Evolutionary conservation across 2,888 invertebrate genomes (phyloP), one percentile per base, ranked within the genome.

Genomic region (Belgica antarctica): DNA sequence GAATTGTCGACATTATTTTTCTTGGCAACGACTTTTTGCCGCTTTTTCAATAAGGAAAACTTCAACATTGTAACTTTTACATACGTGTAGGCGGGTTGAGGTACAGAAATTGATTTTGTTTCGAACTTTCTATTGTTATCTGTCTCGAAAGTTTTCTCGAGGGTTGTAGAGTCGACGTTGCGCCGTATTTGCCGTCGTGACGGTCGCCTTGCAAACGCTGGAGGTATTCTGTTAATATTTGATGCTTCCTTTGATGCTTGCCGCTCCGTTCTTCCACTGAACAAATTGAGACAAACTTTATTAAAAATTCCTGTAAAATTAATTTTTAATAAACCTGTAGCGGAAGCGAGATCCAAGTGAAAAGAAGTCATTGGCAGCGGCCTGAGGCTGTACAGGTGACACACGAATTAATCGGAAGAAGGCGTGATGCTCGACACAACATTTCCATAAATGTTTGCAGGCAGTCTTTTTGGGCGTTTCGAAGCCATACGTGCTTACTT

Each of bases 401-500:
- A 89, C 87, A 78, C 91, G 90, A 78, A 93, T 92, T 75, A 94
- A 83, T 72, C 93, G 85, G 83, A 94, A 94, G 83, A 94, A 94
- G 36, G 94, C 90, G 82, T 96, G 96, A 79, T 96, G 96, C 79
- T 96, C 96, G 69, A 94, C 88, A 80, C 95, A 95, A 81, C 96
- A 96, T 75, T 92, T 90, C 94, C 96, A 96, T 74, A 97, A 84
- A 82, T 96, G 96, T 76, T 96, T 93, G 79, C 96, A 96, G 15
- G 95, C 95, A 24, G 92, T 85, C 75, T 94, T 89, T 71, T 93
- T 92, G 61, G 92, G 91, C 24, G 94, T 92, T 81, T 96, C 95
- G 81, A 96, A 96, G 4, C 95, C 95, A 80, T 94, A 96, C n/a
- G 95, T 95, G 77, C 92, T 91, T 74, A 95, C 94, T 76, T 95